Base-by-base conservation (phyloP, 2,113 vertebrate genomes). In the Tenebrosternarchus preto region DNA sequence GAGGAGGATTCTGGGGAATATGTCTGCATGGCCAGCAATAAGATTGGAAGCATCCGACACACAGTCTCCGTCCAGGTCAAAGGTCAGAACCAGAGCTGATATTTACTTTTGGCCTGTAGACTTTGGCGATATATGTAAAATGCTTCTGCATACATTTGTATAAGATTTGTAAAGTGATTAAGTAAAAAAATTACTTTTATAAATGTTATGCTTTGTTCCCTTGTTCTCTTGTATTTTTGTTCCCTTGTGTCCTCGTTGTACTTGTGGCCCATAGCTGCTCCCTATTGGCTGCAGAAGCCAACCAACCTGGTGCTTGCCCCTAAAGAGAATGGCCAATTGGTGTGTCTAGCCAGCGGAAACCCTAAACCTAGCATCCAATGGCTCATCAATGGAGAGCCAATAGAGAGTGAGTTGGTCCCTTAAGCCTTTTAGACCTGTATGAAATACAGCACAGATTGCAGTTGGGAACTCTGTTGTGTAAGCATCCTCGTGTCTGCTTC, bases 1-100 rank as follows among this genome's bases (percentile, higher is more conserved):
- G 97, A 99, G 88, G 98, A 98, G 80, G 97, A 99, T 33, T 94
- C 94, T 0, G 98, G 98, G 56, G 96, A 96, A 20, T 99, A 99
- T 64, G 94, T 95, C 80, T 99, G 98, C 92, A 93, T 98, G 93
- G 97, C 97, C 0, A 97, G 94, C 36, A 99, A 96, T 91, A 95
- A 95, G 82, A 92, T 97, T 83, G 98, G 97, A 88, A 97, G 93
- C 88, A 96, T 94, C 82, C 95, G 94, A 57, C 98, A 98, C 92
- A 94, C 95, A 69, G 96, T 99, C 92, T 93, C 91, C 78, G 97
- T 99, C 83, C 95, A 96, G 91, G 96, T 98, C 83, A 98, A 99
- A 95, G 97, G 98, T 99, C 90, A 93, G 95, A 88, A 83, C 88
- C n/a, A 8, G 9, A 61, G 43, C 9, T 43, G n/a, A 53, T 69